Percentiles rank a stretch among this genome's conserved stretches.
Conservation (phyloP, 2,797 vertebrate genomes). For the Rhynchotus rufescens region DNA sequence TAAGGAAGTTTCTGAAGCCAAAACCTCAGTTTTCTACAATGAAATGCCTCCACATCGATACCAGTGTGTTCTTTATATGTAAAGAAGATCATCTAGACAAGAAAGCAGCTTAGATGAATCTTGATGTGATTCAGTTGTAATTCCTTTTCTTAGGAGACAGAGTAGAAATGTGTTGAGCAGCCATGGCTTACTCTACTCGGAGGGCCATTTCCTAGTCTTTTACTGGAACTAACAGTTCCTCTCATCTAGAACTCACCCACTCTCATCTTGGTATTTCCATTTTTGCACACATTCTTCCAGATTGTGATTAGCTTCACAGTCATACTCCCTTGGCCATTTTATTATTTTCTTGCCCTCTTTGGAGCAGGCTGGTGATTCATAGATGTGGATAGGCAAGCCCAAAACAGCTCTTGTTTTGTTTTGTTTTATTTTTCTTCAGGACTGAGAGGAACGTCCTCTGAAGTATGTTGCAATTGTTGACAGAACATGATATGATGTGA, state of each 20-base stretch:
- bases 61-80: rapidly evolving
- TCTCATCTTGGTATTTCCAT: background rate
- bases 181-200: background rate
- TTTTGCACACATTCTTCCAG: background rate
- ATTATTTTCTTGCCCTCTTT: background rate
- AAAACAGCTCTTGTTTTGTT: background rate
- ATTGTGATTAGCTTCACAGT: background rate
- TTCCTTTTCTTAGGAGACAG: background rate
- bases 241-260: background rate
- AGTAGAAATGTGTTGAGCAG: background rate
- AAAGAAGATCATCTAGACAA: background rate
- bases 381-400: background rate
- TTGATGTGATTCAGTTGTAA: background rate
- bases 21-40: background rate
- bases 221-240: rapidly evolving
- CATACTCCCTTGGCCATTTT: background rate
- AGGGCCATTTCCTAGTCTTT: rapidly evolving
- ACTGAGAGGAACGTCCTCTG: background rate
- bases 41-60: background rate
- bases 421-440: background rate
- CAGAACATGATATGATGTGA: constrained; percentile 52
- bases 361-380: background rate
- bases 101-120: background rate
- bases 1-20: background rate
- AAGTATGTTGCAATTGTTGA: constrained; percentile 46